Conservation (phyloP, 2,797 vertebrate species). For the Galaxias olidus region DNA sequence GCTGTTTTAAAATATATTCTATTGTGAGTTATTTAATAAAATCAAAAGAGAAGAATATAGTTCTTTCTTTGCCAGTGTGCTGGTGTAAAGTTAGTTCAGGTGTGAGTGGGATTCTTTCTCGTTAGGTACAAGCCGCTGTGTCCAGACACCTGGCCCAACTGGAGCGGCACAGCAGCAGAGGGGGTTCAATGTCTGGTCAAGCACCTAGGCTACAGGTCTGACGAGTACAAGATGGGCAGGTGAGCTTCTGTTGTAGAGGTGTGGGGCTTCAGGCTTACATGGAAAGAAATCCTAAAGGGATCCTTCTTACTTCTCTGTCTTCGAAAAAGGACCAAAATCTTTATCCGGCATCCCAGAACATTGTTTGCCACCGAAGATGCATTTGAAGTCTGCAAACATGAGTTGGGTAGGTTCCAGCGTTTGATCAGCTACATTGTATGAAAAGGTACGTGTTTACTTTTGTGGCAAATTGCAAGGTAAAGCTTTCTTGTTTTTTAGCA, state of each 20-base stretch:
- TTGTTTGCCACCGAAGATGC: conserved; percentile 95
- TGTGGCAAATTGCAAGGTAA: no score
- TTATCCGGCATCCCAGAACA: conserved; percentile 94
- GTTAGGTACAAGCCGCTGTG: conserved; percentile 95
- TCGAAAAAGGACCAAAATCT: conserved; percentile 99
- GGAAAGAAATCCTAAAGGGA: no score
- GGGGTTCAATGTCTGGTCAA: conserved; percentile 89
- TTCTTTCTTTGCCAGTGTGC: no score
- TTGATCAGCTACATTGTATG: no score
- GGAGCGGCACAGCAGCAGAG: conserved; percentile 84
- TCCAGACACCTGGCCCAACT: conserved; percentile 95
- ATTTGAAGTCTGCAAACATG: conserved; percentile 89
- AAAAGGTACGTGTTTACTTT: no score
- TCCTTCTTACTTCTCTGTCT: conserved; percentile 4
- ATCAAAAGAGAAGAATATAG: no score
- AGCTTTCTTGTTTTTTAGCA: conserved; percentile 74
- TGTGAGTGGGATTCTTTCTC: no score
- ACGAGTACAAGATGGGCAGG: conserved; percentile 96
- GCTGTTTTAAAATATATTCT: no score
- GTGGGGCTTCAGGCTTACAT: no score
- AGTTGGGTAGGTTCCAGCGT: conserved; percentile 81
- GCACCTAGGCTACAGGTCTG: conserved; percentile 88
- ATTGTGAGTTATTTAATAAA: no score
- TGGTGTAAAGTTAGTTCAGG: no score
- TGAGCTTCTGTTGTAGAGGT: no score